Evolutionary conservation across 2,888 invertebrate species (phyloP), one percentile per base, ranked within the genome.

Genomic region (Silvanus unidentatus): DNA sequence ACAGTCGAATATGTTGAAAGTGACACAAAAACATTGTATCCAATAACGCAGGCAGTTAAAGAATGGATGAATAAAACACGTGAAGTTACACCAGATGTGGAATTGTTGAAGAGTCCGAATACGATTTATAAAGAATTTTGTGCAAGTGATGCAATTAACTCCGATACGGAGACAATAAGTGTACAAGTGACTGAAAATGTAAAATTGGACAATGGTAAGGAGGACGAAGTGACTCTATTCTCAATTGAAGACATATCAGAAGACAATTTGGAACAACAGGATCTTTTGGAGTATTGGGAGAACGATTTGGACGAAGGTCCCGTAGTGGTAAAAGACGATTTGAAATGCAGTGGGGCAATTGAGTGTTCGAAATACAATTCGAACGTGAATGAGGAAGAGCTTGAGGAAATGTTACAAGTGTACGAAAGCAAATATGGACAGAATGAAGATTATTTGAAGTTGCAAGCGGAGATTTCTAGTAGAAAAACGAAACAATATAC

Each of bases 1-100:
- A 22, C 22, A 22, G 22, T 8, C 3, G 22, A 22, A 22, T 22
- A 22, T 22, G 22, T 22, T 22, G 22, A 22, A 22, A n/a, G n/a
- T n/a, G 28, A 28, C 8, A 32, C 11, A n/a, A 32, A n/a, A 12
- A 32, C 32, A 10, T 44, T 58, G 41, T 71, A 73, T 53, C 77
- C 78, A 9, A 76, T 81, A 44, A 80, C 79, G 2, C 70, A 75
- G 38, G 80, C 80, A 1, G 80, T 81, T 1, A 77, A 73, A 39
- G 75, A 77, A 43, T 81, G 81, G 81, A 72, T 81, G 54, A 68
- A 69, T 37, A 68, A 69, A 50, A 71, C 70, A 2, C 59, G 71
- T 9, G 72, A 73, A 52, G 66, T 59, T 11, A 71, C 71, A 5
- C 73, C 73, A 0, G 72, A 72, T 34, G 60, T 72, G 4, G 71